Evolutionary conservation across 2,113 vertebrate genomes (phyloP).

Genomic region (Anguilla japonica): DNA sequence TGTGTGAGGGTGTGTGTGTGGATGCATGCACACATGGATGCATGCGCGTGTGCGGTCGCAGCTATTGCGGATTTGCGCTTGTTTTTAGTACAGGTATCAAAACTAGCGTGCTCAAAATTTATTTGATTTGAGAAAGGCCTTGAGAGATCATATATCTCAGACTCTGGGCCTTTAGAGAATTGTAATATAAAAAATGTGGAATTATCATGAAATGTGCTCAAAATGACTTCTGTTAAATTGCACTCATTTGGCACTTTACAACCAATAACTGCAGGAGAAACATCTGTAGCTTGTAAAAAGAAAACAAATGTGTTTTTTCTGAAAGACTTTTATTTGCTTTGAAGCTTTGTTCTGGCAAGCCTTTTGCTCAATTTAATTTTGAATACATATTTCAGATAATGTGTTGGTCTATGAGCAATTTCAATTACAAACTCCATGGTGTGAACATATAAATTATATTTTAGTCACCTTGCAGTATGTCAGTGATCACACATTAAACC

Average conservation of each 20-base stretch:
- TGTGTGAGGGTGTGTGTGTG: no score
- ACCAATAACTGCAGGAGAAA: background rate
- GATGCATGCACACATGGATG: no score
- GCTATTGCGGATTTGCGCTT: no score
- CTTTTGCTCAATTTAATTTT: background rate
- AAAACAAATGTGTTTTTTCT: background rate
- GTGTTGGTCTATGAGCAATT: background rate
- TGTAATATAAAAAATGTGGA: background rate
- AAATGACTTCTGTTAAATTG: background rate
- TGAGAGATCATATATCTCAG: background rate
- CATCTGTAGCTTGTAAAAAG: conserved; percentile 1
- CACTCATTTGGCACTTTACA: background rate
- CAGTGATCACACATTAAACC: no score
- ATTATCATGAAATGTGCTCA: background rate
- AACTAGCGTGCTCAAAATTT: background rate
- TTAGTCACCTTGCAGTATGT: no score
- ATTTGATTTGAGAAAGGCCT: background rate
- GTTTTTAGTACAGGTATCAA: background rate
- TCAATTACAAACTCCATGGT: background rate
- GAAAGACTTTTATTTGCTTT: background rate
- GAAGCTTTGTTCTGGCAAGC: background rate
- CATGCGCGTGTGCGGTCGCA: no score
- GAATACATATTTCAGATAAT: background rate
- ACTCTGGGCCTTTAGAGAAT: background rate
- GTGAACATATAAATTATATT: no score